phyloP scores from a whole-genome alignment of 2,797 vertebrate species.

The Linurgus olivaceus region DNA sequence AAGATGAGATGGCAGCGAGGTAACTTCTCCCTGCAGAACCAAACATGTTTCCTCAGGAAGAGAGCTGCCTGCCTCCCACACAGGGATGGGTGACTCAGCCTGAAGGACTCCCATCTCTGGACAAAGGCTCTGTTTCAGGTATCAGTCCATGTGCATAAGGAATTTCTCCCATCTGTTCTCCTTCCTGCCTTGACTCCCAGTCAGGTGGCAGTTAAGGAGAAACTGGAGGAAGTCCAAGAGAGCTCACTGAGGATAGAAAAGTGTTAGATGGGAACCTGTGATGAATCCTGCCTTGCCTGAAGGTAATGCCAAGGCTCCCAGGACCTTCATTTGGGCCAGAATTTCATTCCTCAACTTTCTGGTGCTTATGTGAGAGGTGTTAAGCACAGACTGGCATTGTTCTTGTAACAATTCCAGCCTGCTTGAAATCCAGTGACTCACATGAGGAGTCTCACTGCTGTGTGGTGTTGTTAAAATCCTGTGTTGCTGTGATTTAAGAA shows the following conservation, averaged over 20 bases:
- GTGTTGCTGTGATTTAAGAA: constrained; percentile 7
- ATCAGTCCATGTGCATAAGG: not conserved
- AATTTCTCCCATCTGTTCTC: constrained; percentile 29
- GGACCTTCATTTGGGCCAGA: not conserved
- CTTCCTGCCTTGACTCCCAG: not conserved
- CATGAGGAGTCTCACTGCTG: not conserved
- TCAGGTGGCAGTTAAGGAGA: not conserved
- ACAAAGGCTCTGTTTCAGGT: constrained; percentile 16
- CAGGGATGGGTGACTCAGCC: constrained; percentile 31
- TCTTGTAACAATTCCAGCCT: not conserved
- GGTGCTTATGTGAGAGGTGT: not conserved
- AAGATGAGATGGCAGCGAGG: not conserved
- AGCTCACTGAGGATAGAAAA: not conserved
- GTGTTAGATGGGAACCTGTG: not conserved
- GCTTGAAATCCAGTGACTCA: not conserved
- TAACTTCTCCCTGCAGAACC: constrained; percentile 36
- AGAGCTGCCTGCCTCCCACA: constrained; percentile 34
- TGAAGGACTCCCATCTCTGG: not conserved
- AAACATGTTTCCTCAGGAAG: constrained; percentile 45
- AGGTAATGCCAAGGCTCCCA: not conserved
- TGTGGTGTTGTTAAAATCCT: not conserved
- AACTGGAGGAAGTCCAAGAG: not conserved
- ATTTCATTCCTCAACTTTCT: not conserved
- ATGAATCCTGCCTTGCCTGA: not conserved
- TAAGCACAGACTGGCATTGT: not conserved